Percentiles rank a stretch among this genome's conserved stretches.
phyloP scores from a whole-genome alignment of 2,113 vertebrate species.

The Notechis scutatus region DNA sequence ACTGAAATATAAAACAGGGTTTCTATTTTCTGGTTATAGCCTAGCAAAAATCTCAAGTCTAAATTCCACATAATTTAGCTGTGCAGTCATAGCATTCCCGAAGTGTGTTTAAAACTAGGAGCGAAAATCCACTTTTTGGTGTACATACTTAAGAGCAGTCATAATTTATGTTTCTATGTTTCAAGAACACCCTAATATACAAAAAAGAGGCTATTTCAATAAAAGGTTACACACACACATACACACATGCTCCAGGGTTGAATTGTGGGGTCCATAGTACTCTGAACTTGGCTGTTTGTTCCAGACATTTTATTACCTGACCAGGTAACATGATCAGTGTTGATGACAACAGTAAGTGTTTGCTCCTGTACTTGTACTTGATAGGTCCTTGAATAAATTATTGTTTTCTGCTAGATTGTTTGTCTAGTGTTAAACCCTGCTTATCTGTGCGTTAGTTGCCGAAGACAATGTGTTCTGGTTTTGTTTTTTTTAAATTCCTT shows the following conservation, averaged over 20 bases:
- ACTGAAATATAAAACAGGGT: conserved; percentile 23
- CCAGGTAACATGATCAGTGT: not conserved
- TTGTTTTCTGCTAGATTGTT: too few species aligned
- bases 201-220: not conserved
- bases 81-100: conserved; percentile 54
- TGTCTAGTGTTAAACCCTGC: too few species aligned
- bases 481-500: too few species aligned
- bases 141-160: conserved; percentile 51
- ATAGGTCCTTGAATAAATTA: too few species aligned
- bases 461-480: too few species aligned
- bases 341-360: too few species aligned
- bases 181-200: not conserved
- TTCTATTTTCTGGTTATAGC: conserved; percentile 32
- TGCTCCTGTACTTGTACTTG: too few species aligned
- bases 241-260: too few species aligned
- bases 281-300: not conserved
- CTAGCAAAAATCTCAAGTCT: conserved; percentile 47
- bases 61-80: conserved; percentile 54
- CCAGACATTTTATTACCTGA: not conserved
- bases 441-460: too few species aligned
- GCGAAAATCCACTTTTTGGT: conserved; percentile 46
- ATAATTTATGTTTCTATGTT: conserved; percentile 37
- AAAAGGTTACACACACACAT: not conserved
- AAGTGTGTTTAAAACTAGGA: conserved; percentile 54
- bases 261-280: not conserved